phyloP scores from a whole-genome alignment of 2,888 invertebrate genomes.

The Agrotis segetum region DNA sequence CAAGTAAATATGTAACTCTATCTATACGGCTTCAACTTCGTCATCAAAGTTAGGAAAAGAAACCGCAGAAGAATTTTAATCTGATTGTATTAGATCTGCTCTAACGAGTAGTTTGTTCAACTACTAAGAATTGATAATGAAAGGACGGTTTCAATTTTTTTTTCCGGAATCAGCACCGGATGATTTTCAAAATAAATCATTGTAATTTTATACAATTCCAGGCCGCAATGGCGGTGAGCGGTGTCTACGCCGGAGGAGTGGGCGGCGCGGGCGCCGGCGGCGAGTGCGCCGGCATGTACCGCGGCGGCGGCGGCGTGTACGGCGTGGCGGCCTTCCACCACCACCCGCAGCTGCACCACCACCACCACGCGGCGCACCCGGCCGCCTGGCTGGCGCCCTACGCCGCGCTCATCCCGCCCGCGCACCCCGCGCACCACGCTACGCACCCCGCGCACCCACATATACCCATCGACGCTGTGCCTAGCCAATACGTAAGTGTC shows the following conservation, averaged over 20 bases:
- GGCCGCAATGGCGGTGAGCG: slow-evolving; percentile 87
- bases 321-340: slow-evolving; percentile 87
- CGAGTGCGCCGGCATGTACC: slow-evolving; percentile 86
- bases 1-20: slow-evolving; percentile 24
- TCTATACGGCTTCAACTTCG: slow-evolving; percentile 15
- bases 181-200: slow-evolving; percentile 1
- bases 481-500: slow-evolving; percentile 88
- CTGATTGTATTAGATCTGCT: not conserved
- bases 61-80: slow-evolving; percentile 4
- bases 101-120: not conserved
- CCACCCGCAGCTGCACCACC: slow-evolving; percentile 86
- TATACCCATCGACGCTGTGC: slow-evolving; percentile 88
- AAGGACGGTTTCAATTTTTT: not conserved
- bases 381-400: slow-evolving; percentile 88
- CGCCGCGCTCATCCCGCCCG: slow-evolving; percentile 85
- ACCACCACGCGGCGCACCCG: slow-evolving; percentile 85
- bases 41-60: slow-evolving; percentile 20
- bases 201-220: slow-evolving; percentile 61
- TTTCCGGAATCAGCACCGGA: not conserved
- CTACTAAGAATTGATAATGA: no score
- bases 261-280: slow-evolving; percentile 80
- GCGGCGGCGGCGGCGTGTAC: slow-evolving; percentile 85
- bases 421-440: slow-evolving; percentile 82
- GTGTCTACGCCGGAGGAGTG: slow-evolving; percentile 85
- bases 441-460: slow-evolving; percentile 85